Base-by-base conservation (phyloP, 2,888 invertebrate genomes). In the Colletes collaris region DNA sequence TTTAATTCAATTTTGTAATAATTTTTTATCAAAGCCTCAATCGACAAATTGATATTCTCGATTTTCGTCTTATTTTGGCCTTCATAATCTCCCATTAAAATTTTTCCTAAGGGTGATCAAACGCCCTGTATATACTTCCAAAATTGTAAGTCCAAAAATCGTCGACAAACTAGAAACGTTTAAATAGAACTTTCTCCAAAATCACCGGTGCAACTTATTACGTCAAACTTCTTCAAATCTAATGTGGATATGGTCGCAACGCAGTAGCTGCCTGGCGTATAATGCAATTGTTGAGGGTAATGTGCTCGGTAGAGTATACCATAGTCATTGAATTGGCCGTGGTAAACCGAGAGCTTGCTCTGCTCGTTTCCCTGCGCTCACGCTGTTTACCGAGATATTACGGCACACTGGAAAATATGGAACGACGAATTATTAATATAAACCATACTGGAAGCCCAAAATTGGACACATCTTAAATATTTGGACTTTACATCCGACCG, bases 251-350 rank as follows among this genome's bases (percentile, higher is more conserved):
- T n/a, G 64, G 69, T 50, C 53, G 5, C 35, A 11, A 46, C 65
- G 50, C 69, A 76, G 69, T 69, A 59, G 53, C 72, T 65, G 65
- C 65, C 64, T 69, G 55, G 76, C 35, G 44, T 55, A 65, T 78
- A 78, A 78, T 76, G 64, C 78, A 78, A 78, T 78, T 78, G 78
- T 78, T 78, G 44, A 63, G 69, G 64, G 59, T 76, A 78, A 78
- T 76, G 76, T 65, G 69, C 64, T 76, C 44, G 69, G 59, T 27
- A 60, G 49, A 76, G 69, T 76, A 76, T 60, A 76, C 78, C 69
- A 60, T 69, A 69, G 78, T 78, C 78, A 65, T 69, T 78, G 76
- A 76, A 76, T 77, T 65, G 78, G 78, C 60, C 76, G 65, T 76
- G 78, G 78, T 78, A 78, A 78, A 78, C 78, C 78, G 59, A 78